Evolutionary conservation across 2,888 invertebrate genomes (phyloP), one percentile per base, ranked within the genome.

Genomic region (Plebejus melissa): DNA sequence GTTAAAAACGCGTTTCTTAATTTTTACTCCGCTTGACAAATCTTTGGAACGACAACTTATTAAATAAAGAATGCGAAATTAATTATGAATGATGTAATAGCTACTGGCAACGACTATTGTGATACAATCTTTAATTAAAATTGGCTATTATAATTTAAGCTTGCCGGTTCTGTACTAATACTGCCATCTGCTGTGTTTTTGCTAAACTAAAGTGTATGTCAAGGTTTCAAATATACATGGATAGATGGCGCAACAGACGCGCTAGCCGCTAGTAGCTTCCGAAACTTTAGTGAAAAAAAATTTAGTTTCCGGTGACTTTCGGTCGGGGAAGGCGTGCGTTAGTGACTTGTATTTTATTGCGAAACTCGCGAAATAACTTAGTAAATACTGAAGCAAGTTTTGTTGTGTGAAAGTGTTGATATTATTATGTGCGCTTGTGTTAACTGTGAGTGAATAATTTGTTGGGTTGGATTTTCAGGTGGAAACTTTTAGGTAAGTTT

Each of bases 341-440:
- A 77, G 82, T 82, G 79, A 79, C 78, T 80, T 75, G 81, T 80
- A 78, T 79, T 83, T 80, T 80, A 81, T 84, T 81, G 76, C 76
- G 70, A 82, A 87, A 86, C 87, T 88, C 91, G 88, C 91, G 92
- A 81, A 85, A 83, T 85, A 90, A 90, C 89, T 90, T 89, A 86
- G 83, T 86, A 84, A 80, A 83, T 38, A 71, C 70, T 71, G 46
- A 75, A 78, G 86, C 80, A 84, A 86, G 83, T 87, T 85, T 84
- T 79, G 65, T 77, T 82, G 87, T 85, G 84, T 78, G 82, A 80
- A 80, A 82, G 83, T 86, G 82, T 80, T 85, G 84, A 82, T 75
- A 82, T 83, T 79, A 79, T 80, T 81, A 85, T 84, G 85, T 81
- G 76, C 80, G 81, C 82, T 86, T 82, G 86, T 83, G 81, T 81